Conservation (phyloP, 2,113 vertebrate species). For the Zapornia atra region DNA sequence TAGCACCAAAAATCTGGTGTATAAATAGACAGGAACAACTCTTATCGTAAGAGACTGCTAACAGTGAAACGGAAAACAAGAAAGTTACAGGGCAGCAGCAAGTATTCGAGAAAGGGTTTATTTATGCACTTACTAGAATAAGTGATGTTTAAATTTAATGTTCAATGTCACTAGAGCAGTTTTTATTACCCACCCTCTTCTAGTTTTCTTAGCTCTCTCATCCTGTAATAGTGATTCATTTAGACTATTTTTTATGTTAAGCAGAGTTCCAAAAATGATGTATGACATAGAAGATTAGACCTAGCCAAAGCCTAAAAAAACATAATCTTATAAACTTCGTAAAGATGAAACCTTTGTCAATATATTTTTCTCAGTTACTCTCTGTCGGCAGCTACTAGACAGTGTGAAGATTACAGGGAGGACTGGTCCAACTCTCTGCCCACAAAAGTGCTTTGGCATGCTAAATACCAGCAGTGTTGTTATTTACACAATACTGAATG, state of each 20-base stretch:
- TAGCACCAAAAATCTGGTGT: neutral
- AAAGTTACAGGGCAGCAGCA: neutral
- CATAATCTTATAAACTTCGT: constrained; percentile 12
- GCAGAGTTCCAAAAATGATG: neutral
- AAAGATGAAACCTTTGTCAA: constrained; percentile 44
- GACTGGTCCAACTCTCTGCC: neutral
- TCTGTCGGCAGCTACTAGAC: neutral
- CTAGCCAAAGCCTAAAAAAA: neutral
- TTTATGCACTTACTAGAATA: neutral
- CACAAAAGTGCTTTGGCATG: neutral
- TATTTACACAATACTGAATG: neutral
- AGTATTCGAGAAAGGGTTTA: neutral
- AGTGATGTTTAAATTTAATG: neutral
- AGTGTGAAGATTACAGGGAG: neutral
- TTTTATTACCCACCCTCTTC: neutral
- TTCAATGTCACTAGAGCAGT: neutral
- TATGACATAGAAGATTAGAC: neutral
- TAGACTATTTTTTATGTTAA: neutral
- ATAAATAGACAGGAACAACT: neutral
- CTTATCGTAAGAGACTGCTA: neutral
- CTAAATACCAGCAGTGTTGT: neutral
- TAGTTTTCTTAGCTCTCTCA: constrained; percentile 13
- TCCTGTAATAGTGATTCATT: neutral
- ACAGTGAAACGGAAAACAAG: neutral
- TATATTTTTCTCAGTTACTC: neutral